Conservation (phyloP, 2,113 vertebrate species). For the Helogale parvula region DNA sequence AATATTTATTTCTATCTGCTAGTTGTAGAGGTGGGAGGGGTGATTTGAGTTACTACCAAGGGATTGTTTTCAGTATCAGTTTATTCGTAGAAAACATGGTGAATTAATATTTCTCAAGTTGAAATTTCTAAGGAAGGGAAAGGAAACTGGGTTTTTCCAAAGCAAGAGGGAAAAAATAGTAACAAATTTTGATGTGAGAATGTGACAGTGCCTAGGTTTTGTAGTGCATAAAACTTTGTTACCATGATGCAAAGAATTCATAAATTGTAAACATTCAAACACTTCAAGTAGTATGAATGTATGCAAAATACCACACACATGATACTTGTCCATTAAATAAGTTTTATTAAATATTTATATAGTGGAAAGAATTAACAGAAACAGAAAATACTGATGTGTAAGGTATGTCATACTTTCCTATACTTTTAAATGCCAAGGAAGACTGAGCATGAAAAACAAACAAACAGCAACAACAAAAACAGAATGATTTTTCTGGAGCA, state of each 20-base stretch:
- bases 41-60: neutral
- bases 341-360: neutral
- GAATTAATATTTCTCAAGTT: slow-evolving; percentile 9
- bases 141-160: neutral
- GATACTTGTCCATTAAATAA: neutral
- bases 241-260: neutral
- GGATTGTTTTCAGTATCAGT: neutral
- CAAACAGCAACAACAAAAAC: neutral
- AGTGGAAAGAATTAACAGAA: neutral
- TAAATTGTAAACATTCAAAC: neutral
- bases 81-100: neutral
- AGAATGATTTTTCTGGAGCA: neutral
- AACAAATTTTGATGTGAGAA: neutral
- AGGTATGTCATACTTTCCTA: neutral
- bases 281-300: neutral
- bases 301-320: neutral
- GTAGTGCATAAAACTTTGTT: neutral
- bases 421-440: neutral
- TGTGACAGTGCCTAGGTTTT: neutral
- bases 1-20: neutral
- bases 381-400: neutral
- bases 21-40: neutral
- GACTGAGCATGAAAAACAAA: neutral
- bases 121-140: neutral
- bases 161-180: neutral